Evolutionary conservation across 2,888 invertebrate species (phyloP).

Genomic region (Ennomos fuscantarius): DNA sequence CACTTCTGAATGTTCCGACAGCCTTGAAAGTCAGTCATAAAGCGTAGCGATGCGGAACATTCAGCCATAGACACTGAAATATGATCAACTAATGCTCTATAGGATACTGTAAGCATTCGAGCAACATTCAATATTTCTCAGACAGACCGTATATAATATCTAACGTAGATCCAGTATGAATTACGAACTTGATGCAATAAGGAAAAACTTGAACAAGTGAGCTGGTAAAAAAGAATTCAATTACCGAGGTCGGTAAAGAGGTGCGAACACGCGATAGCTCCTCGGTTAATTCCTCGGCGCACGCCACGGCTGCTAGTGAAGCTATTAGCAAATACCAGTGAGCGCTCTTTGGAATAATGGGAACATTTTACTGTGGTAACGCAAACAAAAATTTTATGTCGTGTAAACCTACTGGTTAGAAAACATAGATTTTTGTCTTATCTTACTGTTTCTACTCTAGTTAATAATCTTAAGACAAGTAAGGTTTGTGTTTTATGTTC

Average conservation of each 20-base stretch:
- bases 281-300: conserved; percentile 33
- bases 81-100: too few species aligned
- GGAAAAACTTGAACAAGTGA: conserved; percentile 7
- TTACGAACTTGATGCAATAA: neutral
- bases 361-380: neutral
- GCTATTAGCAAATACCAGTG: conserved; percentile 16
- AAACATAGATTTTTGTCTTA: too few species aligned
- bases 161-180: neutral
- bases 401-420: neutral
- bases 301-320: conserved; percentile 17
- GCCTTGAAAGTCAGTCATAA: too few species aligned
- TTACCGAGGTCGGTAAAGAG: conserved; percentile 48
- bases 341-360: neutral
- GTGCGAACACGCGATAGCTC: conserved; percentile 56
- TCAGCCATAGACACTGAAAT: too few species aligned
- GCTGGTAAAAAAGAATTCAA: conserved; percentile 49
- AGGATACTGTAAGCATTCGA: too few species aligned
- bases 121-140: too few species aligned
- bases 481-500: too few species aligned
- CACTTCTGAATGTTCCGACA: too few species aligned
- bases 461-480: too few species aligned
- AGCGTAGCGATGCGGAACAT: too few species aligned
- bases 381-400: neutral
- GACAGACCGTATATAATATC: too few species aligned
- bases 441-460: too few species aligned